Base-by-base conservation (phyloP, 2,888 invertebrate species). In the Sepioteuthis lessoniana region DNA sequence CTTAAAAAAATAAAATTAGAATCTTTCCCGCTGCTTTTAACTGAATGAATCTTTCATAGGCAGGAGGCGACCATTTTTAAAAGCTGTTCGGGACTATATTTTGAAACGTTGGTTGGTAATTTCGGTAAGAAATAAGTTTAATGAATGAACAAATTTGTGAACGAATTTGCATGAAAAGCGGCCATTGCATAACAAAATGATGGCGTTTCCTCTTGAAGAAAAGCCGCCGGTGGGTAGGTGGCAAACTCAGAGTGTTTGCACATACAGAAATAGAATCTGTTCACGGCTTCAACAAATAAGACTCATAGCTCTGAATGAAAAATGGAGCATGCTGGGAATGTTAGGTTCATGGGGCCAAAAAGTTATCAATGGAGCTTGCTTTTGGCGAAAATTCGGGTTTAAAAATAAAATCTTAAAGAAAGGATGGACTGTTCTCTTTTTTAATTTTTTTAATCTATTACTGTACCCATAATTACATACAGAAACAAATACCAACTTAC, bases 191-290 rank as follows among this genome's bases (percentile, higher is more conserved):
- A 42, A 76, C n/a, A 76, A n/a, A 76, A n/a, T 76, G 76, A 76
- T n/a, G 16, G 76, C 5, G n/a, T 35, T 76, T 76, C n/a, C 13
- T n/a, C 76, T 76, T 76, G 16, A n/a, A 16, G 76, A 76, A n/a
- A 76, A 35, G 19, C 76, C 76, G 76, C 76, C 35, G n/a, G 10
- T 16, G 76, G 76, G 13, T 76, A 35, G n/a, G 76, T 76, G 76
- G 76, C n/a, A 76, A 76, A n/a, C 10, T 3, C n/a, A 76, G n/a
- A 76, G n/a, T 76, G 76, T 76, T 76, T n/a, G n/a, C n/a, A 76
- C 76, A 35, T 76, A n/a, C 76, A 76, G 76, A 76, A 76, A 76
- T 76, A 76, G 76, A 76, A 76, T n/a, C n/a, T 76, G 76, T 76
- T 76, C n/a, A 76, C 76, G n/a, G 16, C n/a, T 76, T 76, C n/a